Evolutionary conservation across 2,888 invertebrate species (phyloP), one percentile per base, ranked within the genome.

Genomic region (Agrotis ipsilon): DNA sequence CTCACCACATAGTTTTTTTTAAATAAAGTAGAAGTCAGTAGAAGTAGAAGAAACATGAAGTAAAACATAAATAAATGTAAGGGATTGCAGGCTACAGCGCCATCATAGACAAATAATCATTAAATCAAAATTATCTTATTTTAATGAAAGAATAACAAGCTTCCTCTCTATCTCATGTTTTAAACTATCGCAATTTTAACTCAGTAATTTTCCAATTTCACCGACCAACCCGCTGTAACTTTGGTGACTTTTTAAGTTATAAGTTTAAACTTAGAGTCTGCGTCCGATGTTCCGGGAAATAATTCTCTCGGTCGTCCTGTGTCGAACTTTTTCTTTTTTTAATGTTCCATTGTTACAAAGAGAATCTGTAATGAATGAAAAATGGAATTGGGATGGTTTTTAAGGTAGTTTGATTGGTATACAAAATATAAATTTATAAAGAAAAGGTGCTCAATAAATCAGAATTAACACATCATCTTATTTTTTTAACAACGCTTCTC

Each of bases 171-270:
- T 55, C 18, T 58, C 11, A 48, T 59, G 19, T 62, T 64, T 54
- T 65, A 60, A 86, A 85, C 85, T 82, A 82, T 73, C 39, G 59
- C 66, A 77, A 85, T 78, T 80, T 76, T 54, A 77, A 81, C 79
- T 82, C 62, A 48, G 68, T 79, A 81, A 84, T 81, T 81, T 82
- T 80, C 73, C 73, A 80, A 81, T 85, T 77, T 81, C 52, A 52
- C 68, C 48, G 43, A 18, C 59, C 72, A 69, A 54, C 63, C 59
- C 32, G 13, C 54, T 54, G 58, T 63, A 75, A 73, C 59, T 72
- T 65, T 49, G 59, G 63, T 67, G 58, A 75, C 73, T 70, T 77
- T 66, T 71, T 60, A 75, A 80, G 73, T 65, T 57, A 48, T 71
- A 80, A 77, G 67, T 83, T 83, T 69, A 72, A 83, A 70, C 59